A percentile compares a stretch with the other conserved stretches of the same genome.
Evolutionary conservation across 1,140 invertebrate species (phyloP).

Genomic region (Melitaea cinxia): DNA sequence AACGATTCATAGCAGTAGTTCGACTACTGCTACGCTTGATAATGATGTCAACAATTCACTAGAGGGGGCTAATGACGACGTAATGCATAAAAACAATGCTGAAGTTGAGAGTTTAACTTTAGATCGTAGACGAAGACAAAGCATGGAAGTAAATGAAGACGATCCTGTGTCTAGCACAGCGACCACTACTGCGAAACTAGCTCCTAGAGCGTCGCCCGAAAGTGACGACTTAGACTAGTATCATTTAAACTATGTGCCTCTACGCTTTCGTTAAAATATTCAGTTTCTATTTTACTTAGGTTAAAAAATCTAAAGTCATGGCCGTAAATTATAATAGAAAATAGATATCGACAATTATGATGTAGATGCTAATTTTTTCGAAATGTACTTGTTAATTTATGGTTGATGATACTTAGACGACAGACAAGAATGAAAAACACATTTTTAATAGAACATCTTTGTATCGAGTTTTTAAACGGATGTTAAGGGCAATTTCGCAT

Average conservation of each 20-base stretch:
- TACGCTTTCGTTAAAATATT: slow-evolving; percentile 30
- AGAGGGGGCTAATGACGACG: slow-evolving; percentile 36
- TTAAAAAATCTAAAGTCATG: slow-evolving; percentile 35
- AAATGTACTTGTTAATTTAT: slow-evolving; percentile 27
- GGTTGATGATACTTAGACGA: slow-evolving; percentile 16
- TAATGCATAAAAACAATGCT: slow-evolving; percentile 34
- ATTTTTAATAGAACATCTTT: slow-evolving; percentile 3
- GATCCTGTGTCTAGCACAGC: slow-evolving; percentile 31
- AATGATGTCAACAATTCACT: slow-evolving; percentile 36
- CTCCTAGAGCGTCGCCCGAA: slow-evolving; percentile 57
- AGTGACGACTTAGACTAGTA: slow-evolving; percentile 62
- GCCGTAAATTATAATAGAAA: slow-evolving; percentile 29
- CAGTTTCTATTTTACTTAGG: slow-evolving; percentile 28
- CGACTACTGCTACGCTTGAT: slow-evolving; percentile 35
- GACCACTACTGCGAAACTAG: slow-evolving; percentile 37
- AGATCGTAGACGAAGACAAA: slow-evolving; percentile 64
- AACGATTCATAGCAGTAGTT: slow-evolving; percentile 42
- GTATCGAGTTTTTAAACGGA: slow-evolving; percentile 20
- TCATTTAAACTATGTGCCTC: slow-evolving; percentile 36
- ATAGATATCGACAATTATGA: slow-evolving; percentile 30
- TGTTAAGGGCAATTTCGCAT: slow-evolving; percentile 23
- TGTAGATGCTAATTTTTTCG: slow-evolving; percentile 38
- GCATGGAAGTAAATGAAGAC: slow-evolving; percentile 33
- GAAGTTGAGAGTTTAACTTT: slow-evolving; percentile 53
- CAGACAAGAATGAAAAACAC: neutral